Evolutionary conservation across 2,797 vertebrate species (phyloP), one percentile per base, ranked within the genome.

Genomic region (Nothura maculosa): DNA sequence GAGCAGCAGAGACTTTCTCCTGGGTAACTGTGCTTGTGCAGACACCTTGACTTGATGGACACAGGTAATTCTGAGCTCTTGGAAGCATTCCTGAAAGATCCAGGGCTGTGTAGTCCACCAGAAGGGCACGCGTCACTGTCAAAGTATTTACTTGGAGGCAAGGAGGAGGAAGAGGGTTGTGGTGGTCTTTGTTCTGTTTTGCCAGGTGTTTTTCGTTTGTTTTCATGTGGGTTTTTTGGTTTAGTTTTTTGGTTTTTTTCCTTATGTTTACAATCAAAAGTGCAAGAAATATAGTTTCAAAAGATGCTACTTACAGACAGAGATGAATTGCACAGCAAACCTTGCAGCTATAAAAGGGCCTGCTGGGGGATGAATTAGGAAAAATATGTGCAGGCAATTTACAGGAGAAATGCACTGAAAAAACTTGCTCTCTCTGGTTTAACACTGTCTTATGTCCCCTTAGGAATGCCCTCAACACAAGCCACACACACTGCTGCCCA

Each of bases 401-500:
- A 52, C 9, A 40, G 34, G 32, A 54, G 13, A 21, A 36, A 38
- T 38, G 28, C 27, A 70, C 20, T 52, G 52, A 8, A 70, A 54
- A 50, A 21, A 28, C 34, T 28, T 12, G 48, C 67, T 21, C 15
- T 69, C 47, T 19, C 27, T 9, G 9, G 28, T 11, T 28, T 48
- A 70, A 38, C 36, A 19, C 9, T 54, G 30, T 11, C 18, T 19
- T n/a, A 8, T 15, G 30, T 28, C 28, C 8, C 50, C 21, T 50
- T 12, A 20, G 61, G 45, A 57, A 7, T 3, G 9, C 7, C 40
- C 1, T 1, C 13, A 21, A 10, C 4, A 5, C 4, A 61, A 38
- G 42, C 9, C 24, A 57, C 50, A 4, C 1, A 0, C 2, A 6
- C 28, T 18, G 40, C 58, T 69, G 30, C 25, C 36, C 42, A 12